Conservation (phyloP, 2,888 invertebrate species). For the Stenodera caucasica region DNA sequence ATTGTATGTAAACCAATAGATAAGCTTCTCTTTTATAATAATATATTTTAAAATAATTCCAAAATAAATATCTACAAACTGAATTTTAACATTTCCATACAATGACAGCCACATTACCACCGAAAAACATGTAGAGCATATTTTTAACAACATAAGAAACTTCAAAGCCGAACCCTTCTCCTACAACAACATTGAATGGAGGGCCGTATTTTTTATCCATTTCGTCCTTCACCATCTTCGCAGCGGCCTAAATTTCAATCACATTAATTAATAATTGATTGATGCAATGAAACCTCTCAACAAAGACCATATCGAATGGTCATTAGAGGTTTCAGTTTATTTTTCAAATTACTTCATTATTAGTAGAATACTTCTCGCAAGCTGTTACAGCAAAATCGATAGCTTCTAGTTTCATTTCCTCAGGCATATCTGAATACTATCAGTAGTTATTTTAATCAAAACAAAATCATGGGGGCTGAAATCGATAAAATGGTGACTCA, state of each 20-base stretch:
- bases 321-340: background rate
- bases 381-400: conserved; percentile 91
- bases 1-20: conserved; percentile 23
- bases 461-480: conserved; percentile 1
- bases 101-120: conserved; percentile 85
- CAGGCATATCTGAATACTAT: conserved; percentile 90
- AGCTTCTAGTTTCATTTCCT: conserved; percentile 88
- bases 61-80: conserved; percentile 8
- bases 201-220: conserved; percentile 96
- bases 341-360: conserved; percentile 66
- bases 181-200: conserved; percentile 93
- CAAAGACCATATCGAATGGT: background rate
- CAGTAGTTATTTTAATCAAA: conserved; percentile 34
- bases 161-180: conserved; percentile 94
- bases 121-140: conserved; percentile 86
- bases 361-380: conserved; percentile 85
- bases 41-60: background rate
- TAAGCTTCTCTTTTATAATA: conserved; percentile 14
- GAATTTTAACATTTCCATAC: conserved; percentile 80
- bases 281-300: conserved; percentile 5
- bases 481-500: conserved; percentile 52
- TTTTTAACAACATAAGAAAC: conserved; percentile 89
- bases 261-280: background rate
- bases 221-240: conserved; percentile 90
- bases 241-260: conserved; percentile 67